Conservation (phyloP, 2,888 invertebrate genomes). For the Liposcelis brunnea region DNA sequence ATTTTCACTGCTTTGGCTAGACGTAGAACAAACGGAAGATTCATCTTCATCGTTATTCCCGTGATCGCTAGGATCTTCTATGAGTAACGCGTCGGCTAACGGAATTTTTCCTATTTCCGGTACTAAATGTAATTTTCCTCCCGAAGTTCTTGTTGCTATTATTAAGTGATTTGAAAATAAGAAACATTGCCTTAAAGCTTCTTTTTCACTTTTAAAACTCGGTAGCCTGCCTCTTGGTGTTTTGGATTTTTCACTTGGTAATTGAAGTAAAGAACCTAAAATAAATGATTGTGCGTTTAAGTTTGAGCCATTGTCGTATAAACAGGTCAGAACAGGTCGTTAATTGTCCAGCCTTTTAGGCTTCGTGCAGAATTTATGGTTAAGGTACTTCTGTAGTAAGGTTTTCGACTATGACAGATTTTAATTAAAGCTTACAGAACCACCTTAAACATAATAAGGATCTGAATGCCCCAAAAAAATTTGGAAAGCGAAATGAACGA, state of each 20-base stretch:
- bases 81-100: slow-evolving; percentile 63
- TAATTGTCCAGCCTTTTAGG: too few relatives aligned
- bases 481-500: too few relatives aligned
- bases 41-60: slow-evolving; percentile 48
- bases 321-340: not conserved
- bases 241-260: slow-evolving; percentile 41
- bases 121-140: slow-evolving; percentile 69
- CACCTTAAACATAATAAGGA: too few relatives aligned
- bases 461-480: too few relatives aligned
- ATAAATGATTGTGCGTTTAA: slow-evolving; percentile 12
- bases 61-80: slow-evolving; percentile 64
- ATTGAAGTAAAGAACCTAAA: slow-evolving; percentile 57
- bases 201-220: slow-evolving; percentile 48
- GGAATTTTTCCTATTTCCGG: slow-evolving; percentile 69
- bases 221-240: slow-evolving; percentile 38
- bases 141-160: slow-evolving; percentile 61
- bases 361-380: too few relatives aligned
- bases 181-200: slow-evolving; percentile 63
- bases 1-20: slow-evolving; percentile 34
- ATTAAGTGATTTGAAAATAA: slow-evolving; percentile 82
- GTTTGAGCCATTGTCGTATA: not conserved
- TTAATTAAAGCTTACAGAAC: too few relatives aligned
- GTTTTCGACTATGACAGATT: too few relatives aligned
- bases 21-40: slow-evolving; percentile 36
- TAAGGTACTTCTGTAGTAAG: too few relatives aligned